Evolutionary conservation across 92 coral and sea anemone genomes (phyloP).

Genomic region (Parazoanthus atlanticus): DNA sequence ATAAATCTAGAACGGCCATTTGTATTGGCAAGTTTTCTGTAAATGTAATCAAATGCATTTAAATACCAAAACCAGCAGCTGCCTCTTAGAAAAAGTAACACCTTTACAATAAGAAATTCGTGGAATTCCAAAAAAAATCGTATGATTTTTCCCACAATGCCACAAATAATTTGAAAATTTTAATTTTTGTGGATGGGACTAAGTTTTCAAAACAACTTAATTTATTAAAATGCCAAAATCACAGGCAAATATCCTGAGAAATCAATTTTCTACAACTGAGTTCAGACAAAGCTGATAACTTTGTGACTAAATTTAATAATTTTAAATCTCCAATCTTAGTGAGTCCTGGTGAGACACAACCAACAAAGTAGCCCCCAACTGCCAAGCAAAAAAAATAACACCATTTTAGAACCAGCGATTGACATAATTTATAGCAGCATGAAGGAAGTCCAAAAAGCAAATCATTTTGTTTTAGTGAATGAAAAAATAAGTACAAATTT

Average conservation of each 20-base stretch:
- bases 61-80: conserved; percentile 21
- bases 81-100: neutral
- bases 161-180: neutral
- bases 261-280: conserved; percentile 12
- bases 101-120: neutral
- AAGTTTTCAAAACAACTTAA: conserved; percentile 20
- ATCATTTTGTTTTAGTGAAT: neutral
- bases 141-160: neutral
- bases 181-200: neutral
- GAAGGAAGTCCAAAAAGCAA: neutral
- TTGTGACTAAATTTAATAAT: conserved; percentile 27
- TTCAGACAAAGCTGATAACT: conserved; percentile 25
- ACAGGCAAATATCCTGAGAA: conserved; percentile 5
- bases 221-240: neutral
- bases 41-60: conserved; percentile 23
- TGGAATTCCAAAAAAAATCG: neutral
- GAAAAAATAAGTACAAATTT: neutral
- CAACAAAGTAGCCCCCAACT: conserved; percentile 11
- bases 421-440: neutral
- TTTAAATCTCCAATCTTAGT: conserved; percentile 21
- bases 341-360: neutral
- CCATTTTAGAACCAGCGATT: neutral
- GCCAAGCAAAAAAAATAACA: neutral
- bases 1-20: neutral
- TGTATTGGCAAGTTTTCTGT: neutral